Evolutionary conservation across 2,113 vertebrate genomes (phyloP).

Genomic region (Numida meleagris): DNA sequence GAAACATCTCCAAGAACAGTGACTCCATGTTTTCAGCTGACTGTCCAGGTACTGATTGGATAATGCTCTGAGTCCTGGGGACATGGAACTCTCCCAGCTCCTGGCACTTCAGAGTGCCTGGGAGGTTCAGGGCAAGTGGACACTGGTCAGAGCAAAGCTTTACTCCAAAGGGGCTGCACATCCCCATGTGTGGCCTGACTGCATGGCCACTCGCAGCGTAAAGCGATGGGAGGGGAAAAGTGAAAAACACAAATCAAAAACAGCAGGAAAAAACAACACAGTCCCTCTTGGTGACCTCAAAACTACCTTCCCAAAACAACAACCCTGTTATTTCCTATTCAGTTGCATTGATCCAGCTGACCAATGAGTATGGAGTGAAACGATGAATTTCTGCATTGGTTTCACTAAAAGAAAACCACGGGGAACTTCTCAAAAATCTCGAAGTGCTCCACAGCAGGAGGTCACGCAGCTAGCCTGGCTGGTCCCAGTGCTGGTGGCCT

Average conservation of each 20-base stretch:
- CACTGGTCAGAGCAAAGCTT: neutral
- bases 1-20: no score
- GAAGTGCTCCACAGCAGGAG: no score
- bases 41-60: neutral
- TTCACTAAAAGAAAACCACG: neutral
- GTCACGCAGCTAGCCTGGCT: no score
- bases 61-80: neutral
- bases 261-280: neutral
- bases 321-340: neutral
- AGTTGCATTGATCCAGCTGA: neutral
- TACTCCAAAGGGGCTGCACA: neutral
- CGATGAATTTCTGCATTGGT: neutral
- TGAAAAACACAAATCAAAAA: neutral
- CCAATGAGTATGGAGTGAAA: neutral
- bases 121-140: slow-evolving; percentile 28
- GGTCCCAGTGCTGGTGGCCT: no score
- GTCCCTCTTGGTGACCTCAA: slow-evolving; percentile 39
- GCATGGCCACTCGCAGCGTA: neutral
- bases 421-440: neutral
- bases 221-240: neutral
- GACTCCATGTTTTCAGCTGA: no score
- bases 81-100: neutral
- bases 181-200: neutral
- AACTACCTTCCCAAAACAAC: slow-evolving; percentile 8
- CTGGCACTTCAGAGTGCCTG: slow-evolving; percentile 28